Evolutionary conservation across 2,888 invertebrate species (phyloP), one percentile per base, ranked within the genome.

Genomic region (Pelosia muscerda): DNA sequence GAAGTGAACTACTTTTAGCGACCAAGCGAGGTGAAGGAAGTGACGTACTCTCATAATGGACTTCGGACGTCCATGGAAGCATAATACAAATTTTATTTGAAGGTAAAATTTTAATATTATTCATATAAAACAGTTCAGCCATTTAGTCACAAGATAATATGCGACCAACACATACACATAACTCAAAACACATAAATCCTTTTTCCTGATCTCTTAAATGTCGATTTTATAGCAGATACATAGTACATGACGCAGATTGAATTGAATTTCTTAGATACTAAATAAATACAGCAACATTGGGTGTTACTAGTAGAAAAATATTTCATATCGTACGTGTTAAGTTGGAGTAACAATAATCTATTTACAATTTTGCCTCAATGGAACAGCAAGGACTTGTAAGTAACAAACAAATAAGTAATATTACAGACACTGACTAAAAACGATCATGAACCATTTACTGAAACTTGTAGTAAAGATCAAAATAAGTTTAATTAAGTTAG

Each of bases 341-440:
- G 55, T 49, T 64, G 38, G 42, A 65, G 57, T 69, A 69, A 69
- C 64, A 61, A 58, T 66, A 73, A 68, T 71, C 89, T 82, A 84
- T 83, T 86, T 83, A 89, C 88, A 90, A 89, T 85, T 89, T 88
- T 90, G 94, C 94, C 83, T 90, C 92, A 83, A 87, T 87, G 91
- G 92, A 90, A 84, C 92, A 95, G 94, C 94, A 95, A 89, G 94
- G 94, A 93, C 91, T 94, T 92, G 94, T 95, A 92, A 95, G 94
- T 95, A 94, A 89, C 76, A 75, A 67, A 78, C 65, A 61, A 68
- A 76, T 70, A 76, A 77, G 65, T 75, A 68, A 73, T 72, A 66
- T 54, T 66, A 70, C 70, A 74, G 61, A 75, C 63, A 73, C 72
- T 73, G 69, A 67, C 72, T 68, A 68, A 71, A 26, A 73, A 49